Percentiles rank a stretch among this genome's conserved stretches.
Evolutionary conservation across 2,113 vertebrate genomes (phyloP).

Genomic region (Redunca redunca): DNA sequence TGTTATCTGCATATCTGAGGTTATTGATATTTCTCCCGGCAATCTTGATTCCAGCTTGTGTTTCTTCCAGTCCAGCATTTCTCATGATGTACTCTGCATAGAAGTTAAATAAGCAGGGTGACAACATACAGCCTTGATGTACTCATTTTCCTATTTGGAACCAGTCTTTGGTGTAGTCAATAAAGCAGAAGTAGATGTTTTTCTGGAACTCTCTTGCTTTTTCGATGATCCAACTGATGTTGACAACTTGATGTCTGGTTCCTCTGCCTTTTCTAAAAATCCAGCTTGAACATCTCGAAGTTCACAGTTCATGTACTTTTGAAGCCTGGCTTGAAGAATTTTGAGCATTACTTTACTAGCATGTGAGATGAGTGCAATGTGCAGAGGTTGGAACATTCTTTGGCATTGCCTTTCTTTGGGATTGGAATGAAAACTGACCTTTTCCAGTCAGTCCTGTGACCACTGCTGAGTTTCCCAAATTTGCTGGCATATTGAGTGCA

Average conservation of each 20-base stretch:
- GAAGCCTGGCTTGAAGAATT: background rate
- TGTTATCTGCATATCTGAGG: too few species aligned
- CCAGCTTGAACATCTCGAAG: background rate
- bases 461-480: background rate
- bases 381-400: background rate
- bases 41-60: too few species aligned
- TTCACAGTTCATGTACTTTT: background rate
- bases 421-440: background rate
- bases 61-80: too few species aligned
- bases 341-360: background rate
- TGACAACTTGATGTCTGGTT: background rate
- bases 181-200: background rate
- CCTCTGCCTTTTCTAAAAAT: background rate
- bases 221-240: accelerated
- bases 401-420: background rate
- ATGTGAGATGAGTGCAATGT: background rate
- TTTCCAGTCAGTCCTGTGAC: background rate
- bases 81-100: too few species aligned
- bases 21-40: too few species aligned
- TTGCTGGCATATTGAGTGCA: background rate
- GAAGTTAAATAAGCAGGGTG: too few species aligned
- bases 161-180: background rate
- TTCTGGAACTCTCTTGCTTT: background rate
- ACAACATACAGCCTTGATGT: too few species aligned
- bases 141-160: too few species aligned